Percentiles rank a stretch among this genome's conserved stretches.
Evolutionary conservation across 35 echinoderm and acorn worm species (phyloP).

Genomic region (Acanthaster planci): DNA sequence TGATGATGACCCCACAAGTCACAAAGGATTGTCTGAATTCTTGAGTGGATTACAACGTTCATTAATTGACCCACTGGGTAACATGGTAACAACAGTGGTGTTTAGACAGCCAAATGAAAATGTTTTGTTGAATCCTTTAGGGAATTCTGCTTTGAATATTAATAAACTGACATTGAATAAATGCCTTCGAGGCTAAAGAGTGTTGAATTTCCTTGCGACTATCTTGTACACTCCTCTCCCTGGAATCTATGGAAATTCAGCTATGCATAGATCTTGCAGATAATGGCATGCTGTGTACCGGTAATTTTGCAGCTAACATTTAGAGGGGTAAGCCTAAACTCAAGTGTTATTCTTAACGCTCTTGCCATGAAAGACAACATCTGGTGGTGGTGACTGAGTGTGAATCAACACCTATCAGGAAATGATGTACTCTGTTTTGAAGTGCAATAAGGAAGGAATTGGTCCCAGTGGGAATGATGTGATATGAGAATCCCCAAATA

Average conservation of each 20-base stretch:
- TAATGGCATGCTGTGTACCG: not conserved
- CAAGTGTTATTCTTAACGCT: not conserved
- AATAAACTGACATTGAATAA: not conserved
- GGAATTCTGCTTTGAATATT: slow-evolving; percentile 15
- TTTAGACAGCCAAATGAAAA: slow-evolving; percentile 7
- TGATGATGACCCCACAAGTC: slow-evolving; percentile 2
- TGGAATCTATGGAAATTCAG: not conserved
- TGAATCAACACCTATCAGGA: slow-evolving; percentile 19
- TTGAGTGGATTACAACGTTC: slow-evolving; percentile 3
- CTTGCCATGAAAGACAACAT: slow-evolving; percentile 1
- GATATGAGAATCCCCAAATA: slow-evolving; percentile 4
- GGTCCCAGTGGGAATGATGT: not conserved
- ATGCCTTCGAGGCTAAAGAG: not conserved
- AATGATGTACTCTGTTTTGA: not conserved
- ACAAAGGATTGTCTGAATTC: not conserved
- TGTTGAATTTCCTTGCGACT: not conserved
- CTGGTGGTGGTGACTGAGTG: slow-evolving; percentile 7
- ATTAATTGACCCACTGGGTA: not conserved
- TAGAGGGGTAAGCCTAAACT: not conserved
- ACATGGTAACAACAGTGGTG: slow-evolving; percentile 20
- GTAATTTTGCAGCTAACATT: slow-evolving; percentile 14
- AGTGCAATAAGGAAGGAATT: slow-evolving; percentile 23
- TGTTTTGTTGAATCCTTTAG: not conserved
- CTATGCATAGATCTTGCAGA: not conserved
- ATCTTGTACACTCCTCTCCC: not conserved